Base-by-base conservation (phyloP, 2,113 vertebrate genomes). In the Phyllostomus discolor region DNA sequence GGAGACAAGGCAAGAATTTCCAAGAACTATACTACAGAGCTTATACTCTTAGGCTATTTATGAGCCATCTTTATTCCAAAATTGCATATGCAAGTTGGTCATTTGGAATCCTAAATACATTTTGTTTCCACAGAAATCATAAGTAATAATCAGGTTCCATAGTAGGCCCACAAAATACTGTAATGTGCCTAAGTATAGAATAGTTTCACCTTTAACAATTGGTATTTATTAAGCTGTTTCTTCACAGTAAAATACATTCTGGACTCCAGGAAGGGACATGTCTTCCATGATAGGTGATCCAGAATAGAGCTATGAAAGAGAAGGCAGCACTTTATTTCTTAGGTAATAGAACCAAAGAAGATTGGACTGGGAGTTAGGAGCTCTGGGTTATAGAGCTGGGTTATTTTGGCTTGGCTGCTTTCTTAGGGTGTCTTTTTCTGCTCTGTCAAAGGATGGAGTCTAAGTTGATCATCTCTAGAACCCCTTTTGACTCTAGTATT, bases 1-100 rank as follows among this genome's bases (percentile, higher is more conserved):
- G 31, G 50, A 90, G 84, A 70, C 54, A 62, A 91, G 15, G n/a
- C 57, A 93, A 95, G 33, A 90, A 75, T 96, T 96, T 97, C 92
- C 87, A 83, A 81, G 72, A 97, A 91, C 78, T 91, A 33, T 31
- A 54, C 50, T 50, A 9, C 12, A 89, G 20, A 20, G 35, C 10
- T 85, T 16, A 64, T 14, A 79, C 48, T 87, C 41, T 92, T 20
- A 79, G 73, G 31, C 15, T 95, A 62, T 35, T 95, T 89, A 87
- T 78, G 73, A 91, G 50, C 52, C 81, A 19, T 33, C 17, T 95
- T 95, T 93, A 69, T 82, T 91, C 35, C 26, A 91, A 93, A 95
- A 64, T 62, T 95, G 50, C 87, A 67, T 50, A 12, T 35, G 22
- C 48, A 80, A 84, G 28, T 76, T 75, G 15, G 16, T 88, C 87